Evolutionary conservation across 2,113 vertebrate species (phyloP).

Genomic region (Myiozetetes cayanensis): DNA sequence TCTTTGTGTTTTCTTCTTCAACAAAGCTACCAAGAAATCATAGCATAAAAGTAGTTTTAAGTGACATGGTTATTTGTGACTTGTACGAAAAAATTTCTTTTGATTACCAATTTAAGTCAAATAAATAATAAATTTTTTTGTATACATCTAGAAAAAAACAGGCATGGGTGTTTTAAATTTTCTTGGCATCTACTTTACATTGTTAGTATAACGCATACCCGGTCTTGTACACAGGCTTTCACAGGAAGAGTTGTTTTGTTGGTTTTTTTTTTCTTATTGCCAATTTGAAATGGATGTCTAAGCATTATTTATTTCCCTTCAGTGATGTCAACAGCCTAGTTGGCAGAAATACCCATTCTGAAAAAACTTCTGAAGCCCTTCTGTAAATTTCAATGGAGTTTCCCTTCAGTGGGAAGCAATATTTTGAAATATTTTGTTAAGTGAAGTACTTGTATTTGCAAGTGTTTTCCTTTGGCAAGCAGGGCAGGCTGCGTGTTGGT

Average conservation of each 20-base stretch:
- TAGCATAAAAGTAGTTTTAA: not conserved
- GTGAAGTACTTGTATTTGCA: not conserved
- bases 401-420: not conserved
- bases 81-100: not conserved
- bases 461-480: not conserved
- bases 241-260: not conserved
- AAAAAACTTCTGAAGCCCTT: not conserved
- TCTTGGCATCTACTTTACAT: not conserved
- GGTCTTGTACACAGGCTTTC: not conserved
- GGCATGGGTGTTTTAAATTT: not conserved
- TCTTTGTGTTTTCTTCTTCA: not conserved
- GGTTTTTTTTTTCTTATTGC: rapidly evolving
- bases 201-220: not conserved
- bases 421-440: not conserved
- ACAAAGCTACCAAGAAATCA: not conserved
- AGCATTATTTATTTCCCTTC: not conserved
- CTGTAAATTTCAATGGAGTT: not conserved
- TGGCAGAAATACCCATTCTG: not conserved
- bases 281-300: not conserved
- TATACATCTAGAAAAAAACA: not conserved
- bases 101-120: not conserved
- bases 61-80: not conserved
- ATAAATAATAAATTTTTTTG: not conserved
- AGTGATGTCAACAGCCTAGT: not conserved
- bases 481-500: not conserved